Conservation (phyloP, 2,888 invertebrate species). For the Carabus problematicus region DNA sequence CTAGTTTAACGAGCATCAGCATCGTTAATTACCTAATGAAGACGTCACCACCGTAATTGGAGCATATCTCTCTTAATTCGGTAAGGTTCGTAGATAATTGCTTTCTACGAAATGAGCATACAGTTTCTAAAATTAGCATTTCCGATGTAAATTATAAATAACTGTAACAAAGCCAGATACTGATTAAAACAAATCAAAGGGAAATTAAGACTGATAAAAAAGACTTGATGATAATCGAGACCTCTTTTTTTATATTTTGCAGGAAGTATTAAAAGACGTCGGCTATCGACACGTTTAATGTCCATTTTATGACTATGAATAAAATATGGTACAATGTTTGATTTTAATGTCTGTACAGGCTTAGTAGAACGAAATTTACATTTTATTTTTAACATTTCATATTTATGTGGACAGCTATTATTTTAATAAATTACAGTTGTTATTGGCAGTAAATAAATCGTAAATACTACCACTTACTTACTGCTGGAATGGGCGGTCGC, state of each 20-base stretch:
- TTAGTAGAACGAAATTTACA: conserved; percentile 32
- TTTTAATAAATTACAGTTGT: conserved; percentile 28
- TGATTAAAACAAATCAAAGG: not conserved
- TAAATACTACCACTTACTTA: not conserved
- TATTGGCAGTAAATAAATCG: conserved; percentile 22
- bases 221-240: not conserved
- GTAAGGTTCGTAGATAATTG: conserved; percentile 33
- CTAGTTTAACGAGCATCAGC: conserved; percentile 22
- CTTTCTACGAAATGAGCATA: conserved; percentile 25
- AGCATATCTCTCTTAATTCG: conserved; percentile 32
- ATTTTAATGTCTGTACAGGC: conserved; percentile 17
- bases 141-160: conserved; percentile 24
- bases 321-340: conserved; percentile 25
- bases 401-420: conserved; percentile 13
- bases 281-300: conserved; percentile 25
- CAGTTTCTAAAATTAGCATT: conserved; percentile 33
- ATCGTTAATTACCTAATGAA: conserved; percentile 31
- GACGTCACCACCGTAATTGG: conserved; percentile 25
- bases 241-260: conserved; percentile 18
- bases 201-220: not conserved
- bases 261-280: conserved; percentile 18
- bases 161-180: conserved; percentile 5
- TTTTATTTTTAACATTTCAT: conserved; percentile 16
- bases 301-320: conserved; percentile 20
- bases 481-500: too few relatives aligned